Base-by-base conservation (phyloP, 2,113 vertebrate genomes). In the Tragelaphus scriptus region DNA sequence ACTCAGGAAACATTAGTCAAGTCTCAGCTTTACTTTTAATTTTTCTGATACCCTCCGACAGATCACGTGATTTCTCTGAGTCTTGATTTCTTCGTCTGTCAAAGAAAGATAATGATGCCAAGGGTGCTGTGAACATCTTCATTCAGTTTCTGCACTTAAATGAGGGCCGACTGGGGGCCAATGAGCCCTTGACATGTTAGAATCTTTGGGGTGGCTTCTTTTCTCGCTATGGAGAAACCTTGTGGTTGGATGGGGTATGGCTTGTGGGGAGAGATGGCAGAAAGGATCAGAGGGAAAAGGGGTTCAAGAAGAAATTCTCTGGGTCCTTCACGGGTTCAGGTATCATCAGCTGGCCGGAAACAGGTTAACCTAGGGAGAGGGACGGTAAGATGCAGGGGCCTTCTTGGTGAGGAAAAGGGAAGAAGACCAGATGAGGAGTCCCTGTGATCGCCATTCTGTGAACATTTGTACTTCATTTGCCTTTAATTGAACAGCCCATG, bases 1-100 rank as follows among this genome's bases (percentile, higher is more conserved):
- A 80, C 77, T 94, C 56, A 61, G 88, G 44, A 96, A 94, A 53
- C 63, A 85, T 86, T 6, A 80, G 53, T 92, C 51, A 87, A 15
- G 40, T 51, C 86, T 84, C 28, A 25, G 61, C 80, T 87, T 59
- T 81, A 63, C 21, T 13, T 30, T 2, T 0, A 81, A 58, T 82
- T 92, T 92, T 97, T 79, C 71, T 2, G 7, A 53, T 95, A 32
- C 25, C 85, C 40, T 32, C 58, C 5, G 19, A 11, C 53, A 81
- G 79, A 91, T 84, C 30, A 5, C 8, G 10, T 75, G 75, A 12
- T n/a, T 61, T 77, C 40, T 53, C 51, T 53, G 44, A 25, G 36
- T n/a, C 32, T 53, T 8, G 4, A 40, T 85, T 95, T 96, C 88
- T 63, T 75, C 80, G 44, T 56, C 63, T 61, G 12, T 88, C 77